Percentiles rank a stretch among this genome's conserved stretches.
Evolutionary conservation across 2,113 vertebrate species (phyloP).

Genomic region (Tetrao urogallus): DNA sequence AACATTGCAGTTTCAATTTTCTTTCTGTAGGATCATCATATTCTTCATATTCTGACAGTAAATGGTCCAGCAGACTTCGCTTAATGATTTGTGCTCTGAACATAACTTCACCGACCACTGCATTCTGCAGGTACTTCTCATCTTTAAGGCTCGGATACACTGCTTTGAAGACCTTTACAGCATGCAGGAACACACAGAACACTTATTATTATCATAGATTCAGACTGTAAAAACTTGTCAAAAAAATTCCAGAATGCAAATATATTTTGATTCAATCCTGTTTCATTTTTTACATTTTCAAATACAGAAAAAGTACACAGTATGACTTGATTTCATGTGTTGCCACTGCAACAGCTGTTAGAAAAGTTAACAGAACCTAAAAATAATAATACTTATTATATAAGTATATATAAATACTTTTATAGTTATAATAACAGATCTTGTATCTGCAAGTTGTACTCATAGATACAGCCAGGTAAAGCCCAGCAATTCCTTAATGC

Average conservation of each 20-base stretch:
- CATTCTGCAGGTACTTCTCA: constrained; percentile 83
- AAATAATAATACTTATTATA: no score
- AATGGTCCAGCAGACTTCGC: constrained; percentile 49
- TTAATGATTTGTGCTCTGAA: constrained; percentile 79
- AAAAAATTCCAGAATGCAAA: neutral
- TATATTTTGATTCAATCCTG: neutral
- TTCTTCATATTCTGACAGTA: neutral
- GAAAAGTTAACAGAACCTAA: neutral
- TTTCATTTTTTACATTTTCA: neutral
- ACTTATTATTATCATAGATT: neutral
- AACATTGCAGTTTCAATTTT: neutral
- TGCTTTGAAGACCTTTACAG: constrained; percentile 83
- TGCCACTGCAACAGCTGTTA: neutral
- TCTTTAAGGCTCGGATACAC: constrained; percentile 91
- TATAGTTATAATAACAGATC: neutral
- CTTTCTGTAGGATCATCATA: neutral
- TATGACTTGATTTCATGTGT: neutral
- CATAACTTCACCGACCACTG: constrained; percentile 82
- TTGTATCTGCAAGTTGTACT: neutral
- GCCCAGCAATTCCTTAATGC: neutral
- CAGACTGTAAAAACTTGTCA: neutral
- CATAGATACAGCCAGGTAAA: neutral
- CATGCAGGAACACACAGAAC: neutral
- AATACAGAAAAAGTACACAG: neutral
- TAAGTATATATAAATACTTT: no score